A percentile compares a stretch with the other conserved stretches of the same genome.
Evolutionary conservation across 1,140 invertebrate genomes (phyloP).

Genomic region (Agrilus planipennis): DNA sequence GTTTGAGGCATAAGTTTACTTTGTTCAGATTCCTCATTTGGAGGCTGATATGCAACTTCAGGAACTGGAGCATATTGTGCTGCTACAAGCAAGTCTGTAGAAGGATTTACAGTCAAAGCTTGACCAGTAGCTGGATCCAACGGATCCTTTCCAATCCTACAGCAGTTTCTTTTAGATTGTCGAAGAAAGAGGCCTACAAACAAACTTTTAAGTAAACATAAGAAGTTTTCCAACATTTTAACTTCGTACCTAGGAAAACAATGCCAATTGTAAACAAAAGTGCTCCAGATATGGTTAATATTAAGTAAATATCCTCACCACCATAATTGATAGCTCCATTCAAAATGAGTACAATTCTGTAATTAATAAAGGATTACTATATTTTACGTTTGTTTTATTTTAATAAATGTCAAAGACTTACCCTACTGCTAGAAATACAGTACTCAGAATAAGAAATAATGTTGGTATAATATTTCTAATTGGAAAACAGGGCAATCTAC

Average conservation of each 20-base stretch:
- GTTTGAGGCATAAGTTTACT: conserved; percentile 52
- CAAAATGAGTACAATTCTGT: conserved; percentile 24
- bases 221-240: neutral
- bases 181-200: conserved; percentile 3
- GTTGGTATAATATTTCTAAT: conserved; percentile 21
- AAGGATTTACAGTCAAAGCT: conserved; percentile 43
- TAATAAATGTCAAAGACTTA: conserved; percentile 12
- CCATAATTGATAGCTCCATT: conserved; percentile 26
- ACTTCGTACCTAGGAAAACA: conserved; percentile 3
- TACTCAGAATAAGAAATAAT: conserved; percentile 21
- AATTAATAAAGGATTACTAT: conserved; percentile 21
- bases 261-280: conserved; percentile 22
- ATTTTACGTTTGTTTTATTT: conserved; percentile 12
- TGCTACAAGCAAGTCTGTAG: conserved; percentile 56
- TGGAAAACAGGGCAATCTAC: conserved; percentile 23
- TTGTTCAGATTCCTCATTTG: conserved; percentile 48
- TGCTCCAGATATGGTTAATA: conserved; percentile 24
- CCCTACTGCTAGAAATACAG: conserved; percentile 23
- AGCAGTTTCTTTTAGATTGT: conserved; percentile 6
- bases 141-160: conserved; percentile 7
- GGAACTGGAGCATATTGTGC: conserved; percentile 56
- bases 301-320: conserved; percentile 21
- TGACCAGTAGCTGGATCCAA: conserved; percentile 15
- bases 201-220: neutral
- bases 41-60: conserved; percentile 47